These are phyloP conservation scores for Saccopteryx bilineata DNA, from an alignment of 2,113 vertebrate genomes.

Conservation along the genomic window DNA sequence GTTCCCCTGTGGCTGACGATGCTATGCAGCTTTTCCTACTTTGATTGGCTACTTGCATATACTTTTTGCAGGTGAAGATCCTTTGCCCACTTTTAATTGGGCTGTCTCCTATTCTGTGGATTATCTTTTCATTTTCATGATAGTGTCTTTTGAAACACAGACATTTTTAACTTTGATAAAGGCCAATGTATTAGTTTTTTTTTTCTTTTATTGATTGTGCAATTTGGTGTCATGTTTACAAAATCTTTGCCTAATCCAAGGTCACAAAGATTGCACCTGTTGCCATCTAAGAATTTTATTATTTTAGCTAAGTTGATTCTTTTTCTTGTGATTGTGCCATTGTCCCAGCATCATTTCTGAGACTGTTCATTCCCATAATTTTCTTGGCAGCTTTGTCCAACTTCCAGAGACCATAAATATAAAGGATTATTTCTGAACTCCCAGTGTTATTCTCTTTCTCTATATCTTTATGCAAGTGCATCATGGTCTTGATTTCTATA, in stretches of 20 bases:
- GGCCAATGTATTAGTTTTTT: not conserved
- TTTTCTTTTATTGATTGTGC: not conserved
- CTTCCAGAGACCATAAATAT: not conserved
- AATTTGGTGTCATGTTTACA: not conserved
- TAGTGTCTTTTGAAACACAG: not conserved
- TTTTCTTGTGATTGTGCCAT: not conserved
- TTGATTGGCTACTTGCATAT: not conserved
- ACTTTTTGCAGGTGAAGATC: not conserved
- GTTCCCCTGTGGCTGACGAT: not conserved
- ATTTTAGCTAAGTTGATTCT: not conserved
- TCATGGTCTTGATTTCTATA: not conserved
- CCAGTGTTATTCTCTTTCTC: not conserved
- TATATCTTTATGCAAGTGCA: not conserved
- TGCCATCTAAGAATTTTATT: not conserved
- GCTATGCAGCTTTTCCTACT: not conserved
- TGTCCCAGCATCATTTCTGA: not conserved
- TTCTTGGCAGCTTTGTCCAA: not conserved
- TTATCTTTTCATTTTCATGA: not conserved
- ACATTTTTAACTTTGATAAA: slow-evolving; percentile 4
- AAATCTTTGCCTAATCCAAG: not conserved
- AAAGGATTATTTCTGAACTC: not conserved
- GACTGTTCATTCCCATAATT: not conserved
- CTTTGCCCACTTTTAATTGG: not conserved
- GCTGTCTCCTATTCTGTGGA: not conserved
- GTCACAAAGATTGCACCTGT: not conserved